Percentiles rank a stretch among this genome's conserved stretches.
These are phyloP conservation scores for Acomys russatus DNA, from an alignment of 2,797 vertebrate genomes.

Conservation along the genomic window DNA sequence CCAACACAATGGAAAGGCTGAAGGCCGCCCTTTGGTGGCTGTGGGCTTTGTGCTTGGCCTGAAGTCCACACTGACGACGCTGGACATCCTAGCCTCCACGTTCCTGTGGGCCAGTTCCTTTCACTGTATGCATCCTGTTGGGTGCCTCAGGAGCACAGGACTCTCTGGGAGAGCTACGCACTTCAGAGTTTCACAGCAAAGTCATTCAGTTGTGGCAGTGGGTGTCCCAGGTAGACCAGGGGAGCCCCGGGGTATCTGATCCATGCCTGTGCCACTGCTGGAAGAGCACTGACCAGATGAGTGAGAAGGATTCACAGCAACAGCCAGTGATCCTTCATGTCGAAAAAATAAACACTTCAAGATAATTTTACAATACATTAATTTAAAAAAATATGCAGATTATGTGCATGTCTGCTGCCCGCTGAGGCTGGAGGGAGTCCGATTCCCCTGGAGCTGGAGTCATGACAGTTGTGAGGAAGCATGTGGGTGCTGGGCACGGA, in stretches of 20 bases:
- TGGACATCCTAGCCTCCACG: not conserved
- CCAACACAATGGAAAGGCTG: not conserved
- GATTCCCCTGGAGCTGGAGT: not conserved
- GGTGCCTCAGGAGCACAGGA: too few relatives aligned
- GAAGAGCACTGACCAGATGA: not conserved
- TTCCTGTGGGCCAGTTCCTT: too few relatives aligned
- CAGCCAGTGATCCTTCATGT: too few relatives aligned
- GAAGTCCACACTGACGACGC: not conserved
- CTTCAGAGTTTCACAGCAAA: not conserved
- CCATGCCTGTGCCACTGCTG: not conserved
- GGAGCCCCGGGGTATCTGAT: not conserved
- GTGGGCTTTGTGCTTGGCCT: not conserved
- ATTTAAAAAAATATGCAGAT: not conserved
- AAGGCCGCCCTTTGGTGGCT: not conserved
- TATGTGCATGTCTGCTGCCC: not conserved
- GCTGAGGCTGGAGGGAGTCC: not conserved
- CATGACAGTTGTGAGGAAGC: not conserved
- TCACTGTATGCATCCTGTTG: not conserved
- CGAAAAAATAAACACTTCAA: not conserved
- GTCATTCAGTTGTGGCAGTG: not conserved
- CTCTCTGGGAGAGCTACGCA: not conserved
- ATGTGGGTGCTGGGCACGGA: not conserved
- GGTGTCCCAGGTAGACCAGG: not conserved
- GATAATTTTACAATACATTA: not conserved
- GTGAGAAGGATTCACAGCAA: not conserved